Evolutionary conservation across 1,140 invertebrate genomes (phyloP).

Genomic region (Ceratitis capitata): DNA sequence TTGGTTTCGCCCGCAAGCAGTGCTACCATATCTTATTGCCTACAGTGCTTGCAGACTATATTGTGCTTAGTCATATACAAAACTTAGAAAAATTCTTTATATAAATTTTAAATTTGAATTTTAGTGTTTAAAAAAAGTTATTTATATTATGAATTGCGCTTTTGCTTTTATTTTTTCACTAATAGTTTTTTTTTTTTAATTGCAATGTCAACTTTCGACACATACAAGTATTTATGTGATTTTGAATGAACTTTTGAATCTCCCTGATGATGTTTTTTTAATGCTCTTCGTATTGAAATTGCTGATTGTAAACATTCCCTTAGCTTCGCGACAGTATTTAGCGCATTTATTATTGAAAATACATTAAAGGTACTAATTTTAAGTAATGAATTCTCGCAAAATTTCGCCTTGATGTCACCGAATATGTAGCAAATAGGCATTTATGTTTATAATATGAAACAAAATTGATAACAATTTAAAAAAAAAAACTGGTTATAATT

Average conservation of each 20-base stretch:
- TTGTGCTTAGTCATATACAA: not conserved
- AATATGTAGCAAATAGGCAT: too few species aligned
- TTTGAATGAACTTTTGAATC: conserved; percentile 8
- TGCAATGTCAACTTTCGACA: too few species aligned
- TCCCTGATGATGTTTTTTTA: not conserved
- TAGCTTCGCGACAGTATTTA: not conserved
- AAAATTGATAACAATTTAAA: too few species aligned
- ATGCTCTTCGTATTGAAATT: not conserved
- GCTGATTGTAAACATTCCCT: not conserved
- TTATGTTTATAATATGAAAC: too few species aligned
- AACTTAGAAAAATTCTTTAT: not conserved
- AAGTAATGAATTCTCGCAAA: too few species aligned
- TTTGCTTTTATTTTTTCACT: too few species aligned
- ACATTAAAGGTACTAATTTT: not conserved
- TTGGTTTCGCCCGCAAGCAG: too few species aligned
- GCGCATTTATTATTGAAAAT: not conserved
- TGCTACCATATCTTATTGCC: too few species aligned
- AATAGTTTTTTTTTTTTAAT: too few species aligned
- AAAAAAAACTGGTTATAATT: too few species aligned
- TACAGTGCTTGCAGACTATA: not conserved
- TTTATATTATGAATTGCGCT: not conserved
- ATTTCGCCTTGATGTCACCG: too few species aligned
- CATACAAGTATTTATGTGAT: too few species aligned
- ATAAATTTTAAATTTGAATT: not conserved
- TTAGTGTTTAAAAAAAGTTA: not conserved